phyloP scores from a whole-genome alignment of 1,140 invertebrate species.

The Drosophila nigrodunni region DNA sequence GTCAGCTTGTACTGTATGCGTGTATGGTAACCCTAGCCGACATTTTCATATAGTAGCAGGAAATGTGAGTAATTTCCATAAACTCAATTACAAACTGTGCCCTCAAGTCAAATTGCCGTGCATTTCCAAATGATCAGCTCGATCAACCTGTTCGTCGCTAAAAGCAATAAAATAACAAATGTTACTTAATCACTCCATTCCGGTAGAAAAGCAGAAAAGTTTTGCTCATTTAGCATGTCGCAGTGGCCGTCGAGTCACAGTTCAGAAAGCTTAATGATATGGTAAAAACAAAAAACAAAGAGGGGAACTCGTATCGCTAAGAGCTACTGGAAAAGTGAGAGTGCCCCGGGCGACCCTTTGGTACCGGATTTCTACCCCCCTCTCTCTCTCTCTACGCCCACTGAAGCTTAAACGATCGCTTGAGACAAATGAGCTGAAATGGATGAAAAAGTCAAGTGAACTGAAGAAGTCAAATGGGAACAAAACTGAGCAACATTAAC shows the following conservation, averaged over 20 bases:
- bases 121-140: conserved; percentile 19
- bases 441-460: conserved; percentile 40
- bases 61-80: conserved; percentile 13
- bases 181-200: conserved; percentile 39
- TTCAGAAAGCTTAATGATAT: conserved; percentile 14
- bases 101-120: conserved; percentile 17
- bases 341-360: conserved; percentile 22
- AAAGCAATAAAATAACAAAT: conserved; percentile 10
- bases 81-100: not conserved
- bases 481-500: conserved; percentile 48
- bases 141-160: conserved; percentile 28
- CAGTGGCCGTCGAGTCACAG: conserved; percentile 29
- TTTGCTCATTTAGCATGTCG: conserved; percentile 26
- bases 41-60: not conserved
- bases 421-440: conserved; percentile 29
- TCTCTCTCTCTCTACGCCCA: not conserved
- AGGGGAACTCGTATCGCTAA: not conserved
- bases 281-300: no score
- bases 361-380: conserved; percentile 7
- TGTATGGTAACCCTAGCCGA: not conserved
- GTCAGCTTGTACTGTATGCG: no score
- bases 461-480: conserved; percentile 33
- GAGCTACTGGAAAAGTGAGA: conserved; percentile 51
- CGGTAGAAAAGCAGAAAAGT: conserved; percentile 16
- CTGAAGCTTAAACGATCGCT: conserved; percentile 33